Evolutionary conservation across 2,113 vertebrate genomes (phyloP), one percentile per base, ranked within the genome.

Genomic region (Bubo bubo): DNA sequence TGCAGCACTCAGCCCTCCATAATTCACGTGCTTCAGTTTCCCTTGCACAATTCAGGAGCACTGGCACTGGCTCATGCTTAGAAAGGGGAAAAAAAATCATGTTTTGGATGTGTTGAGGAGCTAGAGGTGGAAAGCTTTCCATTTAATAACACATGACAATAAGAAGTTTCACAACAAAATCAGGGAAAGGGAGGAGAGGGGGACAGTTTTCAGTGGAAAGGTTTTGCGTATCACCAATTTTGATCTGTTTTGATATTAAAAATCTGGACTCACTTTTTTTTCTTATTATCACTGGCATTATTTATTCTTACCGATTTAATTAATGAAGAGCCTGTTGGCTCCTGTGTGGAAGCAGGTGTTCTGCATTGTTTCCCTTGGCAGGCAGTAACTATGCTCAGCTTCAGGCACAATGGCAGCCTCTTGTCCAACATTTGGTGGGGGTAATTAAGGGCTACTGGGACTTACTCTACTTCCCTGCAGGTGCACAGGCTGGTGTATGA

Each of bases 281-380:
- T 86, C 14, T 74, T 93, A 55, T 93, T 95, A 75, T 87, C 59
- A 60, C 39, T 67, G 27, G 5, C 35, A 64, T 81, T 87, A 72
- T 94, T 89, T 89, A 63, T 52, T 87, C 79, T 49, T 86, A 62
- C 93, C 68, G 80, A 94, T 94, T 55, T 91, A 96, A 85, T 68
- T 91, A 95, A 63, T 72, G 76, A 81, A 75, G 39, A 94, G 16
- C 58, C 23, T 87, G 52, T 62, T 96, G 84, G 64, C 62, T 95
- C 34, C 52, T 1, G 2, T 2, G 2, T 28, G 20, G 62, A 66
- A 94, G 70, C 84, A 95, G 96, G 90, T 94, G 77, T 90, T 94
- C 66, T 6, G 8, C 0, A 0, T 93, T 62, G 39, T 90, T 80
- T 21, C 21, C 34, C 32, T 93, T 96, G 95, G 91, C 95, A 93